Evolutionary conservation across 1,140 invertebrate species (phyloP).

Genomic region (Triops longicaudatus): DNA sequence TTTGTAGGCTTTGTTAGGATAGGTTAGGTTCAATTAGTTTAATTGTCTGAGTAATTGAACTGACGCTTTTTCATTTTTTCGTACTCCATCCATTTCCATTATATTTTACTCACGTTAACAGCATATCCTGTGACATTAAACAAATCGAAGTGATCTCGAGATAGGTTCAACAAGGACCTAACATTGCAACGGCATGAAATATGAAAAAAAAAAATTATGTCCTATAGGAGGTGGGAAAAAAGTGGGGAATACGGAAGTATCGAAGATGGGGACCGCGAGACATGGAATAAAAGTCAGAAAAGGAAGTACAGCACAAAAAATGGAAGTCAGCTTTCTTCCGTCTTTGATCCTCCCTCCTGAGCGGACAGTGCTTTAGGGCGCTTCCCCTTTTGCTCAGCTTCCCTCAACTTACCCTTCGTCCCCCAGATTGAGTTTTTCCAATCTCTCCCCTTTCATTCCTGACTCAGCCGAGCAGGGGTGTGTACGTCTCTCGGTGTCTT

Average conservation of each 20-base stretch:
- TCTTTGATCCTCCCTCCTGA: background rate
- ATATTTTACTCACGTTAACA: too few relatives aligned
- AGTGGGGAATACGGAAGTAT: background rate
- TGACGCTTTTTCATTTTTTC: too few relatives aligned
- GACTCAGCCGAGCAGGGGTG: background rate
- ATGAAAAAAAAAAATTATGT: too few relatives aligned
- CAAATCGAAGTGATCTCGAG: too few relatives aligned
- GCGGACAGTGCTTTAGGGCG: background rate
- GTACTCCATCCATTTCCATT: too few relatives aligned
- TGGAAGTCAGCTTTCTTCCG: background rate
- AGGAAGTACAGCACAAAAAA: background rate
- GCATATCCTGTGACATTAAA: too few relatives aligned
- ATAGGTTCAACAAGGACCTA: too few relatives aligned
- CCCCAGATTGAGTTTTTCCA: background rate
- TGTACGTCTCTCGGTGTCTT: background rate
- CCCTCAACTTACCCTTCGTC: background rate
- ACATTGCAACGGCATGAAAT: too few relatives aligned
- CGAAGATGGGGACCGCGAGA: background rate
- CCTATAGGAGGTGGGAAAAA: background rate
- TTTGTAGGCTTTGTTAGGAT: too few relatives aligned
- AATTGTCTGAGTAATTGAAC: too few relatives aligned
- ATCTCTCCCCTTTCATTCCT: conserved; percentile 11
- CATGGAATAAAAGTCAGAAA: background rate
- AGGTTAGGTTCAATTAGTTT: too few relatives aligned
- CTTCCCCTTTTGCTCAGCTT: background rate